phyloP scores from a whole-genome alignment of 2,797 vertebrate species.

The Momotus momota region DNA sequence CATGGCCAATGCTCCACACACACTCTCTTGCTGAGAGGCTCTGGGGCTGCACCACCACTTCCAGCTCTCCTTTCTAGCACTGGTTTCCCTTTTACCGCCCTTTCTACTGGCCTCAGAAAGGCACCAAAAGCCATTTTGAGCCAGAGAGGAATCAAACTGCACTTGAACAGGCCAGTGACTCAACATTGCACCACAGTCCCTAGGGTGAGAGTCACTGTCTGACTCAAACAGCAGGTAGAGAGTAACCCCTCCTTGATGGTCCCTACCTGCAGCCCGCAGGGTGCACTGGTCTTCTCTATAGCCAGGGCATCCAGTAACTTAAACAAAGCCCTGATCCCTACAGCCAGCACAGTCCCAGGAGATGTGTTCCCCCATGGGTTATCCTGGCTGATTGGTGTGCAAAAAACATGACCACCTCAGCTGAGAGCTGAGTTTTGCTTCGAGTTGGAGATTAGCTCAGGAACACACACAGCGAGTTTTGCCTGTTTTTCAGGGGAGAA shows the following conservation, averaged over 20 bases:
- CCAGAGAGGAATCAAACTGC: background rate
- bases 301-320: fast-evolving
- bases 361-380: background rate
- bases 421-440: background rate
- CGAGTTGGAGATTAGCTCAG: background rate
- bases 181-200: background rate
- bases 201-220: background rate
- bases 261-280: background rate
- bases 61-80: background rate
- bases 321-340: fast-evolving
- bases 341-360: background rate
- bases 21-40: background rate
- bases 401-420: background rate
- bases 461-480: fast-evolving
- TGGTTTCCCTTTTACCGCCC: background rate
- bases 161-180: background rate
- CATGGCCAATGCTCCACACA: background rate
- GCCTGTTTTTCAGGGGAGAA: background rate
- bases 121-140: background rate
- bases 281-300: fast-evolving
- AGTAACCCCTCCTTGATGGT: background rate
- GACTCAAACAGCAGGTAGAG: background rate
- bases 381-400: background rate
- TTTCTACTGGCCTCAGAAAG: background rate
- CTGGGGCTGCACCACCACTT: background rate